Percentiles rank a stretch among this genome's conserved stretches.
Conservation (phyloP, 1,140 invertebrate species). For the Drosophila melanica region DNA sequence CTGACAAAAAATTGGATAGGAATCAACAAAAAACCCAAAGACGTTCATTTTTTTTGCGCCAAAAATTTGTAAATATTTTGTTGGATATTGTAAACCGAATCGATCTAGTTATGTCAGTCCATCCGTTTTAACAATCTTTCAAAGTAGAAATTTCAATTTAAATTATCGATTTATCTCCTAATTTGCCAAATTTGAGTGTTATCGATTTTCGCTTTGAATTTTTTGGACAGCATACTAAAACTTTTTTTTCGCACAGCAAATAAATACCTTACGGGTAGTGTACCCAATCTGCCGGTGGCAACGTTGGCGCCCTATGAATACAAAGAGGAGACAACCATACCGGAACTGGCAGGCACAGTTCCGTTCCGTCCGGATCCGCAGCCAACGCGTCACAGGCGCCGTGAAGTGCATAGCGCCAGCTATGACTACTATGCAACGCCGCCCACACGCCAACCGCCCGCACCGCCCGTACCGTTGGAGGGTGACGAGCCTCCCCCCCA, state of each 20-base stretch:
- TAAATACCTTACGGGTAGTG: conserved; percentile 57
- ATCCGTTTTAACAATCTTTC: too few species aligned
- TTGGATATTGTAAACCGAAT: too few species aligned
- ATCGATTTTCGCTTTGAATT: too few species aligned
- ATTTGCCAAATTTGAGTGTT: too few species aligned
- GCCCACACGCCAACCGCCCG: conserved; percentile 67
- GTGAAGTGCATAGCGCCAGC: conserved; percentile 55
- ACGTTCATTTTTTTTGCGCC: too few species aligned
- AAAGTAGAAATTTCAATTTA: too few species aligned
- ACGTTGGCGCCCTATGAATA: conserved; percentile 19
- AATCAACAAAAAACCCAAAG: too few species aligned
- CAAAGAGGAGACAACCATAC: conserved; percentile 12
- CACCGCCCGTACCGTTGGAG: conserved; percentile 37
- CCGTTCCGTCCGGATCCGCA: conserved; percentile 17
- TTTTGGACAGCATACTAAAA: background rate
- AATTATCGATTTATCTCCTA: too few species aligned
- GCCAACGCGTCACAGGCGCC: conserved; percentile 27
- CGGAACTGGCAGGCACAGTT: conserved; percentile 26
- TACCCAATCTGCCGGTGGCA: conserved; percentile 53
- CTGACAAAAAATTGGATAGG: too few species aligned
- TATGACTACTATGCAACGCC: conserved; percentile 54
- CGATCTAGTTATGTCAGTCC: too few species aligned
- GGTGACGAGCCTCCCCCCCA: conserved; percentile 21
- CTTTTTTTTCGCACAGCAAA: conserved; percentile 28
- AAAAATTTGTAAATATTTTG: too few species aligned